Percentiles rank a stretch among this genome's conserved stretches.
Evolutionary conservation across 2,113 vertebrate species (phyloP).

Genomic region (Etheostoma cragini): DNA sequence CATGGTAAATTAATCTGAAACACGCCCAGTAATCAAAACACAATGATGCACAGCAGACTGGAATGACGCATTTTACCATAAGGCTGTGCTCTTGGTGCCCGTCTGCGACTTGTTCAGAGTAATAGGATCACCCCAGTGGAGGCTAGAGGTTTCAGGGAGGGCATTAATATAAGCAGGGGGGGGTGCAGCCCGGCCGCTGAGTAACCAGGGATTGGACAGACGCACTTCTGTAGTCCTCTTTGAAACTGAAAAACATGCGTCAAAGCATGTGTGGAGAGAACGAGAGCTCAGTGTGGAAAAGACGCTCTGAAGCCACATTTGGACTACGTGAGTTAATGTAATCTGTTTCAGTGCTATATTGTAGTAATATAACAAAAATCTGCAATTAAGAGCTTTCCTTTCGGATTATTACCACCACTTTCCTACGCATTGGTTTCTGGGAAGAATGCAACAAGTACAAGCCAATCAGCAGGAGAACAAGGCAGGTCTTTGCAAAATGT

Average conservation of each 20-base stretch:
- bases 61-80: slow-evolving; percentile 73
- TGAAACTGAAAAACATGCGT: slow-evolving; percentile 31
- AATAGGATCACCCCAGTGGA: slow-evolving; percentile 50
- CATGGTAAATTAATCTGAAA: slow-evolving; percentile 71
- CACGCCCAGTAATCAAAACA: slow-evolving; percentile 69
- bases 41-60: slow-evolving; percentile 44
- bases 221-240: slow-evolving; percentile 27
- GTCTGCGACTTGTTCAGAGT: slow-evolving; percentile 58
- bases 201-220: slow-evolving; percentile 55
- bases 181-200: slow-evolving; percentile 26
- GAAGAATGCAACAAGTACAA: no score
- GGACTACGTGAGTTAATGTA: neutral
- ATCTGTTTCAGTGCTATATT: neutral
- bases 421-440: no score
- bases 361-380: neutral
- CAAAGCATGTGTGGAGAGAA: neutral
- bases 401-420: no score
- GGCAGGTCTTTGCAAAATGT: no score
- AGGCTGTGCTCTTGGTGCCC: slow-evolving; percentile 50
- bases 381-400: neutral
- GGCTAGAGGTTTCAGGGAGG: slow-evolving; percentile 54
- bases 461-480: no score
- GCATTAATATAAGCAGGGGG: slow-evolving; percentile 32
- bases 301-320: neutral
- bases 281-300: neutral